Evolutionary conservation across 1,140 invertebrate species (phyloP), one percentile per base, ranked within the genome.

Genomic region (Acarapis woodi): DNA sequence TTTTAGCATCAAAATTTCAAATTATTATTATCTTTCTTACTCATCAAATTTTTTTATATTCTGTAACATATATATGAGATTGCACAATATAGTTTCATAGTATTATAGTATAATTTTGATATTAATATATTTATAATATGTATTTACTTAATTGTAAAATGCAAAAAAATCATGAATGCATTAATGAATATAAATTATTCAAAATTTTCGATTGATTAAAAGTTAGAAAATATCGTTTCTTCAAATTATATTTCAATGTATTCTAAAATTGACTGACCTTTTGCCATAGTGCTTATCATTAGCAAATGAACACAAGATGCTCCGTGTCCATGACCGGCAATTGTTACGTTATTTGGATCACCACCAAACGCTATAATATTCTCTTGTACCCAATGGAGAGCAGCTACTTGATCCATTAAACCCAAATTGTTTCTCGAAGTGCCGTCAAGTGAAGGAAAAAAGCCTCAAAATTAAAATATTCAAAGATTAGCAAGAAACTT

Each of bases 331-430:
- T 56, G 51, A 4, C 57, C 58, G 38, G 57, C 49, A 3, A 59
- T 40, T 16, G 56, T 59, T 5, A 60, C 46, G 37, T 48, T 48
- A 10, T 36, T 39, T 5, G 52, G 44, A 47, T 63, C 56, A 4
- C 60, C 62, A 32, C 53, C 52, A 45, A 63, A 63, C 40, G 50
- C 48, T 4, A 35, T 50, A n/a, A 62, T 59, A 45, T 63, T 61
- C 40, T 60, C 54, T 39, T 73, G 70, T 24, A 90, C 63, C 79
- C 78, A 87, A 42, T 77, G 63, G 10, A 85, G 54, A 0, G 75
- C 77, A 8, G 52, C 52, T 20, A 54, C 45, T 37, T 52, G 50
- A 41, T 54, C 52, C 51, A 54, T 51, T 8, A 54, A 39, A 16
- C 52, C 52, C 25, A 52, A 51, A 41, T 54, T 54, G 20, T 46